Percentiles rank a stretch among this genome's conserved stretches.
phyloP scores from a whole-genome alignment of 2,113 vertebrate genomes.

The Neogobius melanostomus region DNA sequence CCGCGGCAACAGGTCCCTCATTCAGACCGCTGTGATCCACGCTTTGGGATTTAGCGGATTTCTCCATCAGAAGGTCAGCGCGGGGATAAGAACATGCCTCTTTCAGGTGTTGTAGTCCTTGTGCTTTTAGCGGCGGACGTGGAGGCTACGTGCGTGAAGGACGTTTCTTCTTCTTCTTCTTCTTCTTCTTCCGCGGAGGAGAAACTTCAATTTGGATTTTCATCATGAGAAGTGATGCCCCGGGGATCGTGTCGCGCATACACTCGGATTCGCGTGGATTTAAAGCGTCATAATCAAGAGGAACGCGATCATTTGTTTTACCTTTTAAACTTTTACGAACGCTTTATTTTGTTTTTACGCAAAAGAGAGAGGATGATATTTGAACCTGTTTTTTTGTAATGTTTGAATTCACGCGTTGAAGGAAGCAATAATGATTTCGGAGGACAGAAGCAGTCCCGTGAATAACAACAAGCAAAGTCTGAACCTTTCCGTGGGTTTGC shows the following conservation, averaged over 20 bases:
- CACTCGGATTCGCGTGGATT: background rate
- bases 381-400: background rate
- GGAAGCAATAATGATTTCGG: slow-evolving; percentile 73
- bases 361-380: background rate
- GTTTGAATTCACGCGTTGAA: slow-evolving; percentile 18
- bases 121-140: background rate
- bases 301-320: background rate
- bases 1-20: slow-evolving; percentile 27
- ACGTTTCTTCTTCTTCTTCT: background rate
- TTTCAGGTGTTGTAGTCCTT: background rate
- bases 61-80: background rate
- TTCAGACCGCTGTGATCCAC: slow-evolving; percentile 16
- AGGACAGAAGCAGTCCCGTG: slow-evolving; percentile 70
- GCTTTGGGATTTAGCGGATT: background rate
- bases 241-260: background rate
- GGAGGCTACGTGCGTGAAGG: too few species aligned
- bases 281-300: background rate
- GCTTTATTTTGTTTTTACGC: background rate
- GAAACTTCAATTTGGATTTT: slow-evolving; percentile 11
- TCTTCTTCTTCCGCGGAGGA: background rate
- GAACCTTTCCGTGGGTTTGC: slow-evolving; percentile 74
- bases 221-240: slow-evolving; percentile 7
- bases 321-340: background rate
- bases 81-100: slow-evolving; percentile 9
- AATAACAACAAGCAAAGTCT: slow-evolving; percentile 76